Evolutionary conservation across 1,140 invertebrate genomes (phyloP).

Genomic region (Zaprionus tsacasi): DNA sequence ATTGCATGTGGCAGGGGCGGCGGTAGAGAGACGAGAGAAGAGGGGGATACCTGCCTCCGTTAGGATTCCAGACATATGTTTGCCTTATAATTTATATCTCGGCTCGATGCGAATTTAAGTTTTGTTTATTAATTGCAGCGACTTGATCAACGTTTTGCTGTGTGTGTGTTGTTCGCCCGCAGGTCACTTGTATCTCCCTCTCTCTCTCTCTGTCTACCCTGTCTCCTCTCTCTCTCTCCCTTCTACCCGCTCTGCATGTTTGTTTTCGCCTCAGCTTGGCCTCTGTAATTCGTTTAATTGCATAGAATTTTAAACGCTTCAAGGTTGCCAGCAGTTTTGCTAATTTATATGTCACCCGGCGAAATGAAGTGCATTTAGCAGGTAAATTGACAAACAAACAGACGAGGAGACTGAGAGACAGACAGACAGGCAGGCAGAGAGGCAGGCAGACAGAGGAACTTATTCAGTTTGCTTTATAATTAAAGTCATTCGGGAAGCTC

Average conservation of each 20-base stretch:
- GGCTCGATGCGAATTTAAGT: conserved; percentile 68
- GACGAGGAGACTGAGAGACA: conserved; percentile 18
- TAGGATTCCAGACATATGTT: conserved; percentile 70
- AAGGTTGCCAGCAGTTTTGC: conserved; percentile 62
- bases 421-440: not conserved
- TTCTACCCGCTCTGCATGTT: conserved; percentile 17
- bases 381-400: conserved; percentile 55
- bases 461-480: conserved; percentile 59
- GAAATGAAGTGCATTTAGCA: conserved; percentile 77
- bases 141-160: conserved; percentile 42
- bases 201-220: conserved; percentile 4
- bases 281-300: conserved; percentile 71
- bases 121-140: conserved; percentile 75
- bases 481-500: conserved; percentile 67
- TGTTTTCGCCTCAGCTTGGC: conserved; percentile 45
- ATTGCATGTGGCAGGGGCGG: conserved; percentile 69
- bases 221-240: not conserved
- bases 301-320: conserved; percentile 71
- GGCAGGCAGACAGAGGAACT: conserved; percentile 33
- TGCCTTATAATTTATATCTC: conserved; percentile 76
- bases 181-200: conserved; percentile 25
- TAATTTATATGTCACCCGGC: conserved; percentile 78
- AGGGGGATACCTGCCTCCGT: not conserved
- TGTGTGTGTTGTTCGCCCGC: conserved; percentile 35
- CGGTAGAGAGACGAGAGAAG: not conserved